Conservation (phyloP, 2,797 vertebrate species). For the Aythya fuligula region DNA sequence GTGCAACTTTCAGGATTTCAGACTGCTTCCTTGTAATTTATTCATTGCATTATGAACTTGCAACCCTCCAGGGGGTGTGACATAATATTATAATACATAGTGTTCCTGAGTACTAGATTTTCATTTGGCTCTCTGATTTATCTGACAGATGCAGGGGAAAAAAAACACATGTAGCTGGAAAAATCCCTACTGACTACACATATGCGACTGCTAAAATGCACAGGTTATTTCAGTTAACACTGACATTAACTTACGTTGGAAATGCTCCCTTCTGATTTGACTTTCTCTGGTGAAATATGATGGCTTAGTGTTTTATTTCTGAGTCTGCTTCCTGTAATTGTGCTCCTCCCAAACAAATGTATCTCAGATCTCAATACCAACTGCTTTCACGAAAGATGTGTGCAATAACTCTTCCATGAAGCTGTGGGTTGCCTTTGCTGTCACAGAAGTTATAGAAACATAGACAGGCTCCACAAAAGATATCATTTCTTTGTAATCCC, state of each 20-base stretch:
- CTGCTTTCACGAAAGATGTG: not conserved
- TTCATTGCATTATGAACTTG: constrained; percentile 59
- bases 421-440: not conserved
- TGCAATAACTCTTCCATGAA: not conserved
- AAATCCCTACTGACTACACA: not conserved
- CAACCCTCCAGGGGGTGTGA: constrained; percentile 22
- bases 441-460: not conserved
- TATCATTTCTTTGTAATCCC: not conserved
- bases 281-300: not conserved
- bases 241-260: not conserved
- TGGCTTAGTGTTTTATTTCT: not conserved
- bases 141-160: not conserved
- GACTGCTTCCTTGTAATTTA: constrained; percentile 50
- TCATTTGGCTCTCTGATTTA: constrained; percentile 26
- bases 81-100: constrained; percentile 30
- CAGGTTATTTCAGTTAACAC: constrained; percentile 35
- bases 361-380: not conserved
- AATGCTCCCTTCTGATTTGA: constrained; percentile 4
- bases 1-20: constrained; percentile 25
- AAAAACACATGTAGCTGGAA: not conserved
- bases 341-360: not conserved
- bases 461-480: not conserved
- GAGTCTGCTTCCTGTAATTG: not conserved
- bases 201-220: not conserved
- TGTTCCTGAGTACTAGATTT: constrained; percentile 22